These are phyloP conservation scores for Aradophagus sp. DNA, from an alignment of 1,140 invertebrate species.

Conservation along the genomic window DNA sequence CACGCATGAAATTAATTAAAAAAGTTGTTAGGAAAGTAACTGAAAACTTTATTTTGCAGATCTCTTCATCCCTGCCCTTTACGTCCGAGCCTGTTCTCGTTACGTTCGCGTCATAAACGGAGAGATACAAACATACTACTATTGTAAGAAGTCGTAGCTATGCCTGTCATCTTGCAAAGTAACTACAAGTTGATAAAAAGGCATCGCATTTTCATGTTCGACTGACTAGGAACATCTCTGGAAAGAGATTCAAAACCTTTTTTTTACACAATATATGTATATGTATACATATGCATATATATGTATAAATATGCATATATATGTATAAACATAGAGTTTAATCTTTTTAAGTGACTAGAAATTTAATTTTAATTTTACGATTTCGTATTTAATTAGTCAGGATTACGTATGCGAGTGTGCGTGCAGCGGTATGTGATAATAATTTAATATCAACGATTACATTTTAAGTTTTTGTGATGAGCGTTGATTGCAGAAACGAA, in stretches of 20 bases:
- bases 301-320: no score
- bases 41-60: slow-evolving; percentile 61
- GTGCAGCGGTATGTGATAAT: slow-evolving; percentile 19
- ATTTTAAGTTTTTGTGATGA: slow-evolving; percentile 11
- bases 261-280: slow-evolving; percentile 16
- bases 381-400: slow-evolving; percentile 44
- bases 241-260: slow-evolving; percentile 30
- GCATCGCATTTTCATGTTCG: slow-evolving; percentile 42
- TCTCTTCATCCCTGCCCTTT: slow-evolving; percentile 71
- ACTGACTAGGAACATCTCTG: slow-evolving; percentile 47
- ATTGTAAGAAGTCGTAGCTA: slow-evolving; percentile 66
- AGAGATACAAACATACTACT: slow-evolving; percentile 65
- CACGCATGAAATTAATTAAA: slow-evolving; percentile 14
- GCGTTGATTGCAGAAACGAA: slow-evolving; percentile 11
- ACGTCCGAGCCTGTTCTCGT: slow-evolving; percentile 73
- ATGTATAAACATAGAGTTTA: no score
- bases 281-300: no score
- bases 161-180: slow-evolving; percentile 40
- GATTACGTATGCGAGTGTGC: slow-evolving; percentile 13
- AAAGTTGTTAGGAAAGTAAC: slow-evolving; percentile 26
- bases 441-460: slow-evolving; percentile 38
- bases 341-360: slow-evolving; percentile 16
- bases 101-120: slow-evolving; percentile 72
- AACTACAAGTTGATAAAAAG: slow-evolving; percentile 38
- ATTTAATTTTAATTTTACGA: slow-evolving; percentile 47